Base-by-base conservation (phyloP, 2,113 vertebrate species). In the Phyllopteryx taeniolatus region DNA sequence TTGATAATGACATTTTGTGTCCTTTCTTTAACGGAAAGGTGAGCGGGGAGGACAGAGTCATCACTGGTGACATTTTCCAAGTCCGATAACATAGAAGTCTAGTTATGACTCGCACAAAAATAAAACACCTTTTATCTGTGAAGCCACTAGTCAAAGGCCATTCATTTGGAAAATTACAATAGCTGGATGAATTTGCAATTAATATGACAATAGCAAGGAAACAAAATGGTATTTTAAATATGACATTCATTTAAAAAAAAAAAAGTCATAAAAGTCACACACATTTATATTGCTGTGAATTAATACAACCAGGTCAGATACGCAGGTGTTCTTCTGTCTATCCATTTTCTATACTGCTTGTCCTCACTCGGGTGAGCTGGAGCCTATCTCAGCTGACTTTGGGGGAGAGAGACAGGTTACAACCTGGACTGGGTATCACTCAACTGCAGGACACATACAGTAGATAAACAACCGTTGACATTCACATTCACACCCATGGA, bases 31-130 rank as follows among this genome's bases (percentile, higher is more conserved):
- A 75, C 71, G 73, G 11, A 87, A 80, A 77, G 78, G 78, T 80
- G 81, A 85, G 76, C 57, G 27, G 65, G 64, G 73, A 71, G 73
- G 59, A 78, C 14, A 11, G 73, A 77, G 68, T 75, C 74, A 75
- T 71, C 68, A 77, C 83, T 77, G 73, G 68, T 91, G 92, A 91
- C 92, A 93, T 93, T 93, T 93, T 67, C 84, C 87, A 83, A 84
- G 70, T 70, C 79, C 79, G 92, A 93, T 93, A 92, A 90, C 85
- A 78, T 46, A 63, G 70, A 89, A 86, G 64, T 77, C 70, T 71
- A 72, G 79, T 76, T 81, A 80, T 83, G 86, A 84, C 80, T 78
- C 82, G 83, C 71, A 68, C 76, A 81, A 79, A 83, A 80, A 79
- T 82, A 79, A 87, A 88, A 79, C 73, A 76, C 62, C 67, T 72